These are phyloP conservation scores for Ichneumoninae sp. DNA, from an alignment of 2,888 invertebrate genomes.

Conservation along the genomic window DNA sequence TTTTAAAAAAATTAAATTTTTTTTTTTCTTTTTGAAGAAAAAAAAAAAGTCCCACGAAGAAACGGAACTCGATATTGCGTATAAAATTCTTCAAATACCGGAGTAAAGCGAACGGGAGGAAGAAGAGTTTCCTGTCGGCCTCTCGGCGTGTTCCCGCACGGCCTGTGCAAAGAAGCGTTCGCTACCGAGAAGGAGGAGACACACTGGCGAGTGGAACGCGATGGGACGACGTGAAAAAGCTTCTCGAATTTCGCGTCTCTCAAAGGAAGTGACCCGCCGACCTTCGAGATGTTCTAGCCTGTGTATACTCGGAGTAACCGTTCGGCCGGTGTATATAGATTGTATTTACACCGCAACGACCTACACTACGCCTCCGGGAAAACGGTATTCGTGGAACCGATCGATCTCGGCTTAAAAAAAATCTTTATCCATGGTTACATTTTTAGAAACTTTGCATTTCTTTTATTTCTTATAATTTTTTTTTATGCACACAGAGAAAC, in stretches of 20 bases:
- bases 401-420: constrained; percentile 35
- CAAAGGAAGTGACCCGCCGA: constrained; percentile 60
- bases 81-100: constrained; percentile 55
- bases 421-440: not conserved
- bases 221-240: constrained; percentile 58
- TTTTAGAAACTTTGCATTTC: constrained; percentile 9
- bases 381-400: constrained; percentile 34
- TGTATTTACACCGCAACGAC: constrained; percentile 18
- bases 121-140: constrained; percentile 59
- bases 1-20: not conserved
- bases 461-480: not conserved
- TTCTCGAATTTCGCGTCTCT: constrained; percentile 61
- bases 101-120: constrained; percentile 50
- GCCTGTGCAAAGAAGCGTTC: constrained; percentile 27
- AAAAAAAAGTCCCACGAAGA: constrained; percentile 37
- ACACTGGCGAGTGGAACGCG: constrained; percentile 18
- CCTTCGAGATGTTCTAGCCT: constrained; percentile 9
- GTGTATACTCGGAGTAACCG: not conserved
- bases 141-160: constrained; percentile 29
- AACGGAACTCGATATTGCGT: constrained; percentile 54
- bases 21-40: constrained; percentile 1
- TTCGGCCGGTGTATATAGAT: constrained; percentile 17
- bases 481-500: too few relatives aligned
- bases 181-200: constrained; percentile 32
- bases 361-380: constrained; percentile 9